These are phyloP conservation scores for Pyrgus malvae DNA, from an alignment of 2,888 invertebrate genomes.

Conservation along the genomic window DNA sequence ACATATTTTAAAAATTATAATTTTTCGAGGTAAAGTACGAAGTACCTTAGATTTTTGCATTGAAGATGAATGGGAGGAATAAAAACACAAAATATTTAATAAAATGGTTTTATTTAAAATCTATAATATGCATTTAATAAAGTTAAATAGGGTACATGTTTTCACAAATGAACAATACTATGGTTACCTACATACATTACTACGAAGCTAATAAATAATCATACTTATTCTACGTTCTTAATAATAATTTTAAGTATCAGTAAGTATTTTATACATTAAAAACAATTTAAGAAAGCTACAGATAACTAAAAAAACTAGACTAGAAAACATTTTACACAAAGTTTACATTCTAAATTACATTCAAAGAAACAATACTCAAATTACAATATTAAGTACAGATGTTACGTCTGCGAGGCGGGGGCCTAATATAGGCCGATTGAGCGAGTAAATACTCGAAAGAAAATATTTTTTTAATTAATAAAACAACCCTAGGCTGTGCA, in stretches of 20 bases:
- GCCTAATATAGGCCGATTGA: slow-evolving; percentile 59
- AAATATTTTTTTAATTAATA: slow-evolving; percentile 13
- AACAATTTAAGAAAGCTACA: background rate
- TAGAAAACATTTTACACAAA: background rate
- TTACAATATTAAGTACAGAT: slow-evolving; percentile 60
- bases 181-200: too few relatives aligned
- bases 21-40: too few relatives aligned
- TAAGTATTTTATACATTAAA: background rate
- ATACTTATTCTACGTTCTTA: too few relatives aligned
- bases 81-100: too few relatives aligned
- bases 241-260: too few relatives aligned
- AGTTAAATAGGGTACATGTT: too few relatives aligned
- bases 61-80: too few relatives aligned
- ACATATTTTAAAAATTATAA: too few relatives aligned
- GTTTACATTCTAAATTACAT: background rate
- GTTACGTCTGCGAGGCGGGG: slow-evolving; percentile 61
- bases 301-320: slow-evolving; percentile 9
- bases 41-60: too few relatives aligned
- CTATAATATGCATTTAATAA: too few relatives aligned
- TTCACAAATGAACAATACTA: background rate
- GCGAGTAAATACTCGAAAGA: slow-evolving; percentile 39
- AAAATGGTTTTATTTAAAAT: too few relatives aligned
- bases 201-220: too few relatives aligned
- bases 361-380: slow-evolving; percentile 19
- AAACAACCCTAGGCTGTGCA: background rate